phyloP scores from a whole-genome alignment of 2,113 vertebrate species.

The Symphodus melops region DNA sequence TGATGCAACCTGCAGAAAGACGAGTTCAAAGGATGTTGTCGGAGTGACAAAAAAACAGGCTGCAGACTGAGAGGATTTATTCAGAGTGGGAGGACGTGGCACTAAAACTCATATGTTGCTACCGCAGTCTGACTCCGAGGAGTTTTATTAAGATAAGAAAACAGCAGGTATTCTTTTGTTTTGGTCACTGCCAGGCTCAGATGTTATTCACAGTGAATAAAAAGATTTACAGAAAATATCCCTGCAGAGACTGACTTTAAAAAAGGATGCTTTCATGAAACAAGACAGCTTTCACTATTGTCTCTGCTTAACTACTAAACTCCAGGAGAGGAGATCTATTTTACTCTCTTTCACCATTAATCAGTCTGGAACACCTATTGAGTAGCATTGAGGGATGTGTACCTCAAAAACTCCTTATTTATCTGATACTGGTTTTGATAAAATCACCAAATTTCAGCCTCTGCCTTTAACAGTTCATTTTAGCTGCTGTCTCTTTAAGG shows the following conservation, averaged over 20 bases:
- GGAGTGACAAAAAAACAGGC: conserved; percentile 23
- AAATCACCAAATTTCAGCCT: too few relatives aligned
- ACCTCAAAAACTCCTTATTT: too few relatives aligned
- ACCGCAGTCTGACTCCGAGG: background rate
- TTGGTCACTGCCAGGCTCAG: background rate
- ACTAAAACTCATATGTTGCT: background rate
- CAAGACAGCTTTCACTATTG: too few relatives aligned
- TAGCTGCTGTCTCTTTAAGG: too few relatives aligned
- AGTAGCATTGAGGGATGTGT: too few relatives aligned
- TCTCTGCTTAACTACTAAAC: too few relatives aligned
- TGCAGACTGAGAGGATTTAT: conserved; percentile 31
- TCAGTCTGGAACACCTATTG: too few relatives aligned
- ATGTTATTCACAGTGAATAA: background rate
- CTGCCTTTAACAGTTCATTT: too few relatives aligned
- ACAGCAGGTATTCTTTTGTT: too few relatives aligned
- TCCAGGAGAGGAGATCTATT: too few relatives aligned
- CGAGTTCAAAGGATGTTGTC: conserved; percentile 60
- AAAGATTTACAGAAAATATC: background rate
- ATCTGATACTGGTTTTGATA: too few relatives aligned
- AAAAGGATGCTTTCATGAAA: background rate
- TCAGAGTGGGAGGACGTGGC: conserved; percentile 5
- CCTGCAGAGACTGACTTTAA: background rate
- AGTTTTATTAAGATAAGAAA: background rate
- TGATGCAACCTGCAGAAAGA: conserved; percentile 74
- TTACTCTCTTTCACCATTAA: too few relatives aligned